Evolutionary conservation across 2,113 vertebrate species (phyloP).

Genomic region (Greenwoodochromis staneri): DNA sequence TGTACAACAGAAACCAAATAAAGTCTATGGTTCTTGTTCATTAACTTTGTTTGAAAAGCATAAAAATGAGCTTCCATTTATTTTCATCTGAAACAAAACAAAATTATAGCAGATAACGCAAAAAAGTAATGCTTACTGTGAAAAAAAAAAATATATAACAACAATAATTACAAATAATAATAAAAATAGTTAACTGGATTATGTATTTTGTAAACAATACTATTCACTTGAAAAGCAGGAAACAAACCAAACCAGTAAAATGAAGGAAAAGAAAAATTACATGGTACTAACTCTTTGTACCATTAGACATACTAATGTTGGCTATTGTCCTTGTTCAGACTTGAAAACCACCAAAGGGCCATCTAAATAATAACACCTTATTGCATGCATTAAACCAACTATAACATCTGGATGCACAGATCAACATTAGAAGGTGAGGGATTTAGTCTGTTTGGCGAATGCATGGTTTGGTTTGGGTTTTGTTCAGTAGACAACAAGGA

Average conservation of each 20-base stretch:
- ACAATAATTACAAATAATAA: background rate
- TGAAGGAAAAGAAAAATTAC: background rate
- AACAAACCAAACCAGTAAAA: background rate
- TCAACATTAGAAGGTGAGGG: background rate
- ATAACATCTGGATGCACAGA: background rate
- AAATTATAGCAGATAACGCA: background rate
- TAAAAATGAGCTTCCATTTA: background rate
- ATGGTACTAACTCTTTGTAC: background rate
- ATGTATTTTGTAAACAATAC: background rate
- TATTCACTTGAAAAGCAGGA: background rate
- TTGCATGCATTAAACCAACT: background rate
- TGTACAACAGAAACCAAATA: background rate
- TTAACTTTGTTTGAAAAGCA: background rate
- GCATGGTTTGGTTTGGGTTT: background rate
- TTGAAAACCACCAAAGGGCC: background rate
- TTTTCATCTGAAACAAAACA: background rate
- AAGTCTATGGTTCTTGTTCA: background rate
- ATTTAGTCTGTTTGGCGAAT: accelerated
- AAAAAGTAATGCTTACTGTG: background rate
- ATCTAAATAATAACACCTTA: background rate
- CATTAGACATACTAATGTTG: background rate
- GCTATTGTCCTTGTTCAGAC: background rate
- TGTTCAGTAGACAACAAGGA: background rate
- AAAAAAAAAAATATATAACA: background rate
- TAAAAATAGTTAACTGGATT: background rate